A percentile compares a stretch with the other conserved stretches of the same genome.
Conservation (phyloP, 2,888 invertebrate species). For the Dromius quadrimaculatus region DNA sequence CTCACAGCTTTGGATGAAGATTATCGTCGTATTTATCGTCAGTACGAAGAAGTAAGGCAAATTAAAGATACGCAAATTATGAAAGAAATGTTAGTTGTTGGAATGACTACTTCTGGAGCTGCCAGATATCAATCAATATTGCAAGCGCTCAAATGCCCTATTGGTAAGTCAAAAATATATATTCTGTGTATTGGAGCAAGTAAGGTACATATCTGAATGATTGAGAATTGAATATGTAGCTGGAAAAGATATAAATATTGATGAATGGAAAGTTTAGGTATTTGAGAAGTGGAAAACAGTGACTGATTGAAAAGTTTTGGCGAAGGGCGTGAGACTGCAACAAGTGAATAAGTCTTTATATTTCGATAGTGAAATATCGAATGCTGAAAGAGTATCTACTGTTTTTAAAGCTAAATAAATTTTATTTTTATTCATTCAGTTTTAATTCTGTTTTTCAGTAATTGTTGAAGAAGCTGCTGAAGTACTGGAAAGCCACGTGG, state of each 20-base stretch:
- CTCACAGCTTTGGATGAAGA: conserved; percentile 51
- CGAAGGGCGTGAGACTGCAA: too few species aligned
- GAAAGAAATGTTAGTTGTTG: conserved; percentile 61
- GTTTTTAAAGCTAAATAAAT: neutral
- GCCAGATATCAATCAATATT: conserved; percentile 64
- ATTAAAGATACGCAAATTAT: conserved; percentile 58
- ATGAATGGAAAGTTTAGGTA: too few species aligned
- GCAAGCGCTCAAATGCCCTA: conserved; percentile 60
- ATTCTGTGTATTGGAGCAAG: neutral
- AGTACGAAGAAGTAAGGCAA: conserved; percentile 68
- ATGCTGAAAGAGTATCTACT: too few species aligned
- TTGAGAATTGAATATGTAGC: too few species aligned
- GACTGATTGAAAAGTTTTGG: too few species aligned
- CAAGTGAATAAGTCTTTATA: too few species aligned
- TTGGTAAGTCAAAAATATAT: conserved; percentile 58
- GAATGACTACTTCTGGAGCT: conserved; percentile 69
- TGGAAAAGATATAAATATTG: too few species aligned
- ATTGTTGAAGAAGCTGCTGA: conserved; percentile 75
- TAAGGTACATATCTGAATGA: conserved; percentile 58
- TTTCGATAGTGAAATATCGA: too few species aligned
- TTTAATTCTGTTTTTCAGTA: conserved; percentile 58
- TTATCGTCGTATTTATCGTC: conserved; percentile 58
- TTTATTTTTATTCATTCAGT: neutral
- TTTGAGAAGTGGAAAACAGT: too few species aligned
- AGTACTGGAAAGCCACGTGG: conserved; percentile 71